phyloP scores from a whole-genome alignment of 37 sponge, comb jelly and placozoan genomes.

The Amphimedon queenslandica region DNA sequence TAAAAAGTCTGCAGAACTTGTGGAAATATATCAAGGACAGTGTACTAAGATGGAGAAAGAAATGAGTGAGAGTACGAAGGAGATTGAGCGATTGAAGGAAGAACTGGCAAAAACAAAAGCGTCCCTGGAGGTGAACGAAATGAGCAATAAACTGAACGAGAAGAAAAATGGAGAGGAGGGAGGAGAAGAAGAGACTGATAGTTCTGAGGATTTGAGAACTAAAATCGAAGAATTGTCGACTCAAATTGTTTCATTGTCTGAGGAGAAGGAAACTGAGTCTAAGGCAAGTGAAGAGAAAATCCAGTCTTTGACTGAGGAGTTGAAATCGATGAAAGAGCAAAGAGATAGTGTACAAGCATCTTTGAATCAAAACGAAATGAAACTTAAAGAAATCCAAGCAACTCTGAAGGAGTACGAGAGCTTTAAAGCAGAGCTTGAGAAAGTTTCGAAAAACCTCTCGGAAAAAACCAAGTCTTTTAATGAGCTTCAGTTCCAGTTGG shows the following conservation, averaged over 20 bases:
- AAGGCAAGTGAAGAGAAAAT: background rate
- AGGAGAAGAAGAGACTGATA: background rate
- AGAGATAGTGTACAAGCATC: background rate
- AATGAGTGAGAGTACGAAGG: background rate
- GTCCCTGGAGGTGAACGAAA: constrained; percentile 20
- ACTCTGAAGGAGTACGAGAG: constrained; percentile 1
- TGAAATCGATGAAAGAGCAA: background rate
- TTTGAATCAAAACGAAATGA: background rate
- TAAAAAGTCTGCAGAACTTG: constrained; percentile 13
- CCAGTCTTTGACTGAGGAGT: background rate
- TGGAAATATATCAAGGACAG: constrained; percentile 29
- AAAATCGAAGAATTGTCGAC: background rate
- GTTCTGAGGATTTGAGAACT: background rate
- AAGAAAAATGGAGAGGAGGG: background rate
- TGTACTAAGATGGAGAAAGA: constrained; percentile 16
- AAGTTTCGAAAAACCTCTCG: constrained; percentile 8
- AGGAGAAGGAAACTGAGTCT: background rate
- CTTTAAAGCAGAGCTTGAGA: constrained; percentile 4
- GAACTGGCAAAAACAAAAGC: constrained; percentile 9
- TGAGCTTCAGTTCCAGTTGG: background rate
- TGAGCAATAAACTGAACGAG: background rate
- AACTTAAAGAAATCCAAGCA: constrained; percentile 3
- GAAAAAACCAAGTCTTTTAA: background rate
- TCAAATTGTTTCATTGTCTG: background rate
- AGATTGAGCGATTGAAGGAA: constrained; percentile 2